Conservation (phyloP, 2,888 invertebrate species). For the Drosophila pseudotalamancana region DNA sequence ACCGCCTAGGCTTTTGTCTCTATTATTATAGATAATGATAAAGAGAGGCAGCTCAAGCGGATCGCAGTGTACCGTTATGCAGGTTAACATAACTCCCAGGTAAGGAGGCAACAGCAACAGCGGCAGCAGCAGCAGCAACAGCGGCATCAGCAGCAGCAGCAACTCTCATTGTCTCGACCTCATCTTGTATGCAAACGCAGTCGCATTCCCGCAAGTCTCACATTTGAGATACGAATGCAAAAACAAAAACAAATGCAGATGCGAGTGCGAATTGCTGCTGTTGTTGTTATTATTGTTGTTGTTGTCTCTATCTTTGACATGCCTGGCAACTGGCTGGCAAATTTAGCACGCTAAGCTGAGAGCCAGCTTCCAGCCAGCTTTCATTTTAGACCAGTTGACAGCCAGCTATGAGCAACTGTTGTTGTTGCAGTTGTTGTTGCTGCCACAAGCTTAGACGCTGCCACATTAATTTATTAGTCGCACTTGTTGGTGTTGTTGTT, state of each 20-base stretch:
- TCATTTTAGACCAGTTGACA: constrained; percentile 71
- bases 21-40: constrained; percentile 72
- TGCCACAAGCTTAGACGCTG: constrained; percentile 53
- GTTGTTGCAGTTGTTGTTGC: constrained; percentile 22
- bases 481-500: constrained; percentile 67
- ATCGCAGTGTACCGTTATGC: constrained; percentile 68
- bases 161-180: constrained; percentile 38
- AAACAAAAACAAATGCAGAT: constrained; percentile 42
- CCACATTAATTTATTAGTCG: constrained; percentile 78
- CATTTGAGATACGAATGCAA: too few species aligned
- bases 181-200: constrained; percentile 72
- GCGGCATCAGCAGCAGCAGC: constrained; percentile 16
- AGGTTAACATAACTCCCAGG: constrained; percentile 64
- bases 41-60: constrained; percentile 66
- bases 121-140: constrained; percentile 11
- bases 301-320: constrained; percentile 38
- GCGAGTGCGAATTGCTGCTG: constrained; percentile 32
- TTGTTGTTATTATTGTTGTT: constrained; percentile 5
- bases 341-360: constrained; percentile 68
- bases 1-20: constrained; percentile 37
- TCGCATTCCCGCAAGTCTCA: constrained; percentile 36
- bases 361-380: constrained; percentile 46
- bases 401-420: constrained; percentile 61
- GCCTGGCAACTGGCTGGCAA: constrained; percentile 60
- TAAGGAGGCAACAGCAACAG: constrained; percentile 9